A percentile compares a stretch with the other conserved stretches of the same genome.
Evolutionary conservation across 92 coral and sea anemone species (phyloP).

Genomic region (Epizoanthus illoricatus): DNA sequence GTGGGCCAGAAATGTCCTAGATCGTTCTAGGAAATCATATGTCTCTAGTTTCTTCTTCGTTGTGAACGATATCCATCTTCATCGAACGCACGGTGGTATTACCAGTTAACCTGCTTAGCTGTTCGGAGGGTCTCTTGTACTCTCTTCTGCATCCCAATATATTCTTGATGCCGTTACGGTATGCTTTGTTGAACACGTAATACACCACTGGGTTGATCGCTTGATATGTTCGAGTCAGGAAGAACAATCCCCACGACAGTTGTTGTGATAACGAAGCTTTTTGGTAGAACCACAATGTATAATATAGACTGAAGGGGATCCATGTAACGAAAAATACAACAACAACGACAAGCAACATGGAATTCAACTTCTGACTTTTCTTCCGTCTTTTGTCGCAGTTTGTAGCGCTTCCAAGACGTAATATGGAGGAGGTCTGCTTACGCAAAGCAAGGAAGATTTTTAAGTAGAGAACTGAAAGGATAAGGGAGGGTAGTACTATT

Average conservation of each 20-base stretch:
- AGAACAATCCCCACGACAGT: background rate
- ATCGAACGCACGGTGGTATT: too few species aligned
- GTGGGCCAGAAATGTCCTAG: too few species aligned
- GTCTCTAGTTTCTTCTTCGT: too few species aligned
- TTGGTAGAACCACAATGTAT: background rate
- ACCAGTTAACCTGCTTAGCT: too few species aligned
- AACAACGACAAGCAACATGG: constrained; percentile 13
- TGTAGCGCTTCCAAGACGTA: background rate
- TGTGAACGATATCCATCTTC: too few species aligned
- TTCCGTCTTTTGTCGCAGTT: background rate
- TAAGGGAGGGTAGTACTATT: background rate
- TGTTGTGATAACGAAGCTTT: background rate
- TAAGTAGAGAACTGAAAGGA: constrained; percentile 5
- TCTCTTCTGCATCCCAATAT: background rate
- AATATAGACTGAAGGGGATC: background rate
- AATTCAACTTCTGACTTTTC: constrained; percentile 9
- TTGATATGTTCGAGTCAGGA: constrained; percentile 20
- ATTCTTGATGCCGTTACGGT: background rate
- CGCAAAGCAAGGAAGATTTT: constrained; percentile 14
- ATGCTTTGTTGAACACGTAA: constrained; percentile 18
- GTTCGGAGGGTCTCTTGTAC: too few species aligned
- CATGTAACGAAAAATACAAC: constrained; percentile 22
- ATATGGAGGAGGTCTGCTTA: background rate
- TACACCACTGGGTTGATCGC: constrained; percentile 17
- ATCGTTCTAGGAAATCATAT: too few species aligned